Evolutionary conservation across 2,888 invertebrate species (phyloP).

Genomic region (Prosapia bicincta): DNA sequence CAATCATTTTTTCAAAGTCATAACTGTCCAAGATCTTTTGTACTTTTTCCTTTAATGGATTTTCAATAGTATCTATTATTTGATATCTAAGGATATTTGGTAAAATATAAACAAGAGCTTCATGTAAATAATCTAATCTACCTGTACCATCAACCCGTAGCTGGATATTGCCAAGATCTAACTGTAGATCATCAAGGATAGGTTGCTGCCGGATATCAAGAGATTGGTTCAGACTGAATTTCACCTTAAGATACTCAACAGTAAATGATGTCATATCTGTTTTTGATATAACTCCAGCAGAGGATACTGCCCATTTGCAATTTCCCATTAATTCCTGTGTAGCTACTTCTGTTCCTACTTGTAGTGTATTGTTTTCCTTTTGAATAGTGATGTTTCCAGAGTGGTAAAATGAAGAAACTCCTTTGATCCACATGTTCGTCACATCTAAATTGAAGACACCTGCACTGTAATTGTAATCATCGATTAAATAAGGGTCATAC

Average conservation of each 20-base stretch:
- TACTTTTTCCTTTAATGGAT: constrained; percentile 67
- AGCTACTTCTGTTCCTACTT: constrained; percentile 68
- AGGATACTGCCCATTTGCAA: constrained; percentile 74
- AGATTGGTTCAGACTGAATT: constrained; percentile 65
- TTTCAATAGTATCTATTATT: constrained; percentile 81
- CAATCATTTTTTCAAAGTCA: constrained; percentile 69
- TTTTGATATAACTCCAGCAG: constrained; percentile 63
- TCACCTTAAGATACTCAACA: constrained; percentile 61
- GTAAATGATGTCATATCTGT: constrained; percentile 73
- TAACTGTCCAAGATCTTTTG: constrained; percentile 68
- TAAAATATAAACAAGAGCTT: constrained; percentile 73
- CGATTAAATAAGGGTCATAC: constrained; percentile 71
- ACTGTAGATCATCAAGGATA: constrained; percentile 65
- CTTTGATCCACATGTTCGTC: constrained; percentile 72
- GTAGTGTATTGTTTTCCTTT: constrained; percentile 65
- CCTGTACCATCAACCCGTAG: constrained; percentile 80
- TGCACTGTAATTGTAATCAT: constrained; percentile 64
- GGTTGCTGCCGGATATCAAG: constrained; percentile 73
- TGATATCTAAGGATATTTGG: constrained; percentile 84
- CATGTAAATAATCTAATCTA: constrained; percentile 78
- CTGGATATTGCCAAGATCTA: constrained; percentile 82
- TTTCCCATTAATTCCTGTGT: constrained; percentile 74
- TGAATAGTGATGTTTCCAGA: constrained; percentile 72
- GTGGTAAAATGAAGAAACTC: constrained; percentile 76
- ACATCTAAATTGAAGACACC: constrained; percentile 64